Base-by-base conservation (phyloP, 2,797 vertebrate species). In the Scleropages formosus region DNA sequence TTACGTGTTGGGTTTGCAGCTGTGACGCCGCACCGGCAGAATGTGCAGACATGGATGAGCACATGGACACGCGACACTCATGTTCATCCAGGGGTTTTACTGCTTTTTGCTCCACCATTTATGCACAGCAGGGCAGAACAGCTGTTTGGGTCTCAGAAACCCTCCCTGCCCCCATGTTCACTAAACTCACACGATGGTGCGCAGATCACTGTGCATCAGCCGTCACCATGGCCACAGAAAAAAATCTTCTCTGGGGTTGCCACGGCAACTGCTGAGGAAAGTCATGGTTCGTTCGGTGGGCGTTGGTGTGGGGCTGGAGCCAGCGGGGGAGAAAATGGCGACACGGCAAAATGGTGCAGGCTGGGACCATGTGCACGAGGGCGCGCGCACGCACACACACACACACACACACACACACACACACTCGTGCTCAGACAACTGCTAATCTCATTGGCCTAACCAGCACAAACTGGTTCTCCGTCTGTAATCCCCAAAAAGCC, bases 381-480 rank as follows among this genome's bases (percentile, higher is more conserved):
- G 53, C 18, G n/a, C 18, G 22, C 59, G 61, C 61, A 61, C 16
- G 8, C 20, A 20, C 44, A 84, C 84, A 13, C 1, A 18, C 44
- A 31, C 68, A 44, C 12, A 61, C 58, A 44, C 58, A 47, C 18
- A 49, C 10, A n/a, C 39, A n/a, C 27, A n/a, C 39, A 46, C 65
- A 58, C 67, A 76, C 63, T 76, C 75, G 75, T 68, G 80, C 72
- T 73, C 69, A 78, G 77, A 83, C 84, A 86, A 81, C 79, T 84
- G 83, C 86, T 90, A 89, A 91, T 92, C 86, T 86, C 78, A 87
- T 89, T 90, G 84, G 89, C 89, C 88, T 89, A 88, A 90, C 82
- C 88, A 90, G 85, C 84, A 82, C 87, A 83, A 90, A 90, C 88
- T 88, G 88, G 89, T 91, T 90, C 85, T 87, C 82, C 79, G 81